Evolutionary conservation across 53 echinoderm and acorn worm species (phyloP), one percentile per base, ranked within the genome.

Genomic region (Arbacia lixula): DNA sequence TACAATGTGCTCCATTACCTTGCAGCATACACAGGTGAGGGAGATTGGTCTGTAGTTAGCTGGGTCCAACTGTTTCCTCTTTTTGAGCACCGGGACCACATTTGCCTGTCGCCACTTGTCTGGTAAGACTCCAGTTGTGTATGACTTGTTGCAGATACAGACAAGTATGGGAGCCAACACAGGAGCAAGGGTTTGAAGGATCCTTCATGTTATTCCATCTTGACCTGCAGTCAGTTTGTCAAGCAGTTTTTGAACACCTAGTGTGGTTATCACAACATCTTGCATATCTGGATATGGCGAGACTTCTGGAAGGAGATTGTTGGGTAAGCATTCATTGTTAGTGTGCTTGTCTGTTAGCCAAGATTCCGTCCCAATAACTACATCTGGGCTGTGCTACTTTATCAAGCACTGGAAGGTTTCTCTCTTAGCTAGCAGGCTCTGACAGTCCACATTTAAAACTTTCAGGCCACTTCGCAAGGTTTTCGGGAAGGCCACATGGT

Each of bases 1-100:
- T 2, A 71, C 12, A 33, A 65, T 65, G 65, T 71, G 71, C 19
- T 71, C 50, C 50, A 46, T 41, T 71, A 42, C 8, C 49, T 71
- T 71, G 71, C 71, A 71, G 71, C 71, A 71, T 36, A 71, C 71
- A 32, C 71, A 71, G 20, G 43, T 71, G 42, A 71, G 71, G 71
- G 28, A 46, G 5, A 71, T 71, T 26, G 46, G 71, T 41, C 46
- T 71, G 71, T 71, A 71, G 42, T 71, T 71, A 0, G 42, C 20
- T 41, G 71, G 46, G 49, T 71, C 71, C 2, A 46, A 24, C 17
- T 5, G 4, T 42, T 43, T 71, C 25, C 43, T 46, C 46, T 71
- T 71, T 30, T 71, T 71, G 71, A 42, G 43, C 9, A 71, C 71
- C 21, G 71, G 71, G 46, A 71, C 71, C 6, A 71, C 46, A 17